Percentiles rank a stretch among this genome's conserved stretches.
Conservation (phyloP, 2,113 vertebrate species). For the Lynx canadensis region DNA sequence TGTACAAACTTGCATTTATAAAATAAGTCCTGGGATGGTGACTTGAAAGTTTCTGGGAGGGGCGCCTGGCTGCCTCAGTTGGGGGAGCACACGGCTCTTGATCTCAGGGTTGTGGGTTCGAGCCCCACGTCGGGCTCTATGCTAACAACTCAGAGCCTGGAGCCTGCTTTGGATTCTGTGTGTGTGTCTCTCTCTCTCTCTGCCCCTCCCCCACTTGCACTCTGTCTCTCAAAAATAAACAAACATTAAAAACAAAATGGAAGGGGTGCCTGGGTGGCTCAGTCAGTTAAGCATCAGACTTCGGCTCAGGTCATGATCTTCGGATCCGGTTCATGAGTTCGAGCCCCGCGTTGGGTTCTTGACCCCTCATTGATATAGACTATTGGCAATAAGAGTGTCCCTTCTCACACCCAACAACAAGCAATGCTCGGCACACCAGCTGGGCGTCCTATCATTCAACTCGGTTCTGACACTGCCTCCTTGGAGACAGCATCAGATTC, state of each 20-base stretch:
- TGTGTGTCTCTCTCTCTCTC: neutral
- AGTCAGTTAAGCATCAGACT: too few relatives aligned
- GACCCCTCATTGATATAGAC: neutral
- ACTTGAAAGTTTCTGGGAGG: neutral
- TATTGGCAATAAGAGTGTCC: neutral
- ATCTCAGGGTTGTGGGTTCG: neutral
- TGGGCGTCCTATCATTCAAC: neutral
- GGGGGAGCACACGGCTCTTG: neutral
- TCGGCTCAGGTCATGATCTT: too few relatives aligned
- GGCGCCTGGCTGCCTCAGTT: neutral
- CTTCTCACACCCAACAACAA: neutral
- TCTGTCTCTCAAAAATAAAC: neutral
- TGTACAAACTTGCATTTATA: neutral
- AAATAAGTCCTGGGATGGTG: neutral
- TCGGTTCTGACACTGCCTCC: neutral
- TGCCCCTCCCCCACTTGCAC: neutral
- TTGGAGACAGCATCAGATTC: neutral
- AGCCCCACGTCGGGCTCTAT: neutral
- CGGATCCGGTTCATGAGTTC: too few relatives aligned
- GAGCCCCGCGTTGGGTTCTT: neutral
- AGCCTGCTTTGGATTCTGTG: neutral
- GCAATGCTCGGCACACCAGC: neutral
- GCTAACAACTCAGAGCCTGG: neutral
- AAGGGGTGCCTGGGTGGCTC: too few relatives aligned
- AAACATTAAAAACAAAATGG: too few relatives aligned